Evolutionary conservation across 2,797 vertebrate genomes (phyloP).

Genomic region (Pitangus sulphuratus): DNA sequence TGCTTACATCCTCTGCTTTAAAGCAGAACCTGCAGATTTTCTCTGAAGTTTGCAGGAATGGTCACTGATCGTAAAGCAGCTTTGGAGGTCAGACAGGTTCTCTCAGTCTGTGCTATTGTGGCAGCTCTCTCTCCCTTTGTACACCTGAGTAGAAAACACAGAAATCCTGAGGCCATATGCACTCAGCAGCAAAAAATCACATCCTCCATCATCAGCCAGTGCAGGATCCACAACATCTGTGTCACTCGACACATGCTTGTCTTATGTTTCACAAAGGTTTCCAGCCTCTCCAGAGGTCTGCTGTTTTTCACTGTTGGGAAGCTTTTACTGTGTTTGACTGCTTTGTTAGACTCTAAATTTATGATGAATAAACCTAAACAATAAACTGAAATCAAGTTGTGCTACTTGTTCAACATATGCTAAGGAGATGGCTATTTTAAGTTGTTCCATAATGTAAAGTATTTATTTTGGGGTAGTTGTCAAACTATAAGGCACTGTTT

Average conservation of each 20-base stretch:
- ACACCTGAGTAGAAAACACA: background rate
- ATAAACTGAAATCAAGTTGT: background rate
- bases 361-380: background rate
- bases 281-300: background rate
- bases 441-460: background rate
- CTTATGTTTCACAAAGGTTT: background rate
- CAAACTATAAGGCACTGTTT: background rate
- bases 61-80: background rate
- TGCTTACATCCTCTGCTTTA: background rate
- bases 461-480: background rate
- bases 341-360: background rate
- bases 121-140: background rate
- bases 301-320: background rate
- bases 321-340: background rate
- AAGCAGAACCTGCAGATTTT: background rate
- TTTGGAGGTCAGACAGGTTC: background rate
- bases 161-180: background rate
- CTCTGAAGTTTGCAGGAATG: background rate
- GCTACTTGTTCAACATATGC: background rate
- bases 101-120: background rate
- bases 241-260: background rate
- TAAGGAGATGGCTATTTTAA: background rate
- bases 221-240: background rate
- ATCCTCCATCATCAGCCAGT: accelerated
- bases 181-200: background rate